A percentile compares a stretch with the other conserved stretches of the same genome.
Conservation (phyloP, 1,140 invertebrate genomes). For the Globodera ellingtonae region DNA sequence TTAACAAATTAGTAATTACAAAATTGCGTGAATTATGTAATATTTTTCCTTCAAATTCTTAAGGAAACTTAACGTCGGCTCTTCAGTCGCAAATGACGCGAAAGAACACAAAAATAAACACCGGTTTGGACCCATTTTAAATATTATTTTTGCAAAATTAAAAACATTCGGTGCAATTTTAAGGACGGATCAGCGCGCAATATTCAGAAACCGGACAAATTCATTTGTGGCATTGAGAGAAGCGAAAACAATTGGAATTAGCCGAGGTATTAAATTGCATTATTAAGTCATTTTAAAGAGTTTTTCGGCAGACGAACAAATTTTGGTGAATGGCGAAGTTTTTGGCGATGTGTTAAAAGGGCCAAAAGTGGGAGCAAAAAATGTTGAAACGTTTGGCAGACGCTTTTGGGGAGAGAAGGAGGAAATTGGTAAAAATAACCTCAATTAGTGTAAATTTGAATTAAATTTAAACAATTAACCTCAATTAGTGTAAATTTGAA, state of each 20-base stretch:
- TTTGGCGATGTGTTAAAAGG: not conserved
- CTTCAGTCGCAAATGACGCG: not conserved
- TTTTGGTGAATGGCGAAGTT: not conserved
- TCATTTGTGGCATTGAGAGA: not conserved
- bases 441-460: too few species aligned
- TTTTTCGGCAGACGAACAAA: not conserved
- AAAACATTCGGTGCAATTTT: not conserved
- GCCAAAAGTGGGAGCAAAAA: not conserved
- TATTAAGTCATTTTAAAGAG: not conserved
- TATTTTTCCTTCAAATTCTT: not conserved
- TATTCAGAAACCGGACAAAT: not conserved
- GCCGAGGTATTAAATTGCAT: not conserved
- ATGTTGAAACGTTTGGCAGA: not conserved
- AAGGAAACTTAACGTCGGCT: not conserved
- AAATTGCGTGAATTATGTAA: too few species aligned
- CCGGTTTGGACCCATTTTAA: too few species aligned
- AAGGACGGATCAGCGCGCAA: not conserved
- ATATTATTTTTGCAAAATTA: too few species aligned
- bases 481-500: too few species aligned
- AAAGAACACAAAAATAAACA: not conserved
- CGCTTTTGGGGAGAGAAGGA: not conserved
- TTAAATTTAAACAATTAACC: too few species aligned
- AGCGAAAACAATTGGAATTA: not conserved
- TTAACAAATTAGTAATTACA: too few species aligned
- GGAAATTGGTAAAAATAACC: constrained; percentile 11